Percentiles rank a stretch among this genome's conserved stretches.
These are phyloP conservation scores for Dione vanillae DNA, from an alignment of 2,888 invertebrate genomes.

Conservation along the genomic window DNA sequence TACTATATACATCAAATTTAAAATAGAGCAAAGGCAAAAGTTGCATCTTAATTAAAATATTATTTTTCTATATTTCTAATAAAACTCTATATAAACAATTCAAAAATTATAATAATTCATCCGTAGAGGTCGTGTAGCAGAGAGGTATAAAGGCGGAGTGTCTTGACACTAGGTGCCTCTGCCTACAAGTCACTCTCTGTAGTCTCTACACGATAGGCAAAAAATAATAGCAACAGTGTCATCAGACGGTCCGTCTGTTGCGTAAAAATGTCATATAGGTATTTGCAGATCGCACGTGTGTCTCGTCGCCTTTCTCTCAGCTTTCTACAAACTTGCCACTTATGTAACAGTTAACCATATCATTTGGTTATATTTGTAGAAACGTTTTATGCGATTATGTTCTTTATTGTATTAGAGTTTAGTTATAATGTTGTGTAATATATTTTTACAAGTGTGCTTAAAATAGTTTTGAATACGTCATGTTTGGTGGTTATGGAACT, in stretches of 20 bases:
- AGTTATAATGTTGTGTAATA: neutral
- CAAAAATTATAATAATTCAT: too few relatives aligned
- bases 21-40: too few relatives aligned
- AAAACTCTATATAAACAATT: too few relatives aligned
- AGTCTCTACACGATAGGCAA: too few relatives aligned
- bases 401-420: neutral
- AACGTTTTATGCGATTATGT: slow-evolving; percentile 15
- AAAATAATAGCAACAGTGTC: neutral
- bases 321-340: slow-evolving; percentile 63
- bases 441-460: neutral
- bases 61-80: too few relatives aligned
- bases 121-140: too few relatives aligned
- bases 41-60: too few relatives aligned
- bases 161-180: too few relatives aligned
- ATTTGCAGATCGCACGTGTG: slow-evolving; percentile 57
- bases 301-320: slow-evolving; percentile 64
- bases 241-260: slow-evolving; percentile 29
- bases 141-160: too few relatives aligned
- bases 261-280: slow-evolving; percentile 45
- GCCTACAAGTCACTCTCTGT: too few relatives aligned
- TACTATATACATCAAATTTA: too few relatives aligned
- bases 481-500: slow-evolving; percentile 15
- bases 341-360: slow-evolving; percentile 46
- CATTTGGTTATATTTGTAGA: slow-evolving; percentile 6
- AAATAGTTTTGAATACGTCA: neutral